Base-by-base conservation (phyloP, 2,113 vertebrate genomes). In the Vanacampus margaritifer region DNA sequence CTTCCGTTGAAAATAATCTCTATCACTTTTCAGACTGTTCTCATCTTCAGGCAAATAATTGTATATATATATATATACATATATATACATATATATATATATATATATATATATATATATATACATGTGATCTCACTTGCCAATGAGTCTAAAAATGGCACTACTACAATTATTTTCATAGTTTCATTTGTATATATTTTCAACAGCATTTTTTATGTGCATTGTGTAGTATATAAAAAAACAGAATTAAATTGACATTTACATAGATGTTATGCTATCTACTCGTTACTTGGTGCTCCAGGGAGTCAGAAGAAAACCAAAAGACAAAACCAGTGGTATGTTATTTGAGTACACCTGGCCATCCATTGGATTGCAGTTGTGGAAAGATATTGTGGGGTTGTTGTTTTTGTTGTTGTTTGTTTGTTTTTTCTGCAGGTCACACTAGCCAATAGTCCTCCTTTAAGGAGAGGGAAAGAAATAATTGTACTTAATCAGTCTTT, bases 391-490 rank as follows among this genome's bases (percentile, higher is more conserved):
- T 14, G 46, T 4, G 16, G 17, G 16, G 16, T 2, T 2, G n/a
- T n/a, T n/a, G n/a, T n/a, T n/a, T n/a, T n/a, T n/a, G n/a, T n/a
- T n/a, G n/a, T n/a, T n/a, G n/a, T n/a, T n/a, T n/a, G n/a, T n/a
- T n/a, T n/a, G n/a, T n/a, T n/a, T 65, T 32, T 4, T 57, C 24
- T 79, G 68, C 28, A 14, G 67, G 66, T 85, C 83, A 24, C 3
- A n/a, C 24, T 17, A 32, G 4, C 79, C 5, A 2, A 11, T 5
- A 73, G 39, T 36, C 62, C 5, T 78, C 65, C 87, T 91, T 65
- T 11, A 17, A 21, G 28, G 60, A 73, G 59, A 62, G 4, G 56
- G 12, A 32, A 53, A 69, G 5, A 48, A 65, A 65, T 54, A 59
- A 61, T 0, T 67, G 6, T 17, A 23, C 1, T 24, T 43, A 14